These are phyloP conservation scores for Colistium nudipinnis DNA, from an alignment of 2,113 vertebrate genomes.

Conservation along the genomic window DNA sequence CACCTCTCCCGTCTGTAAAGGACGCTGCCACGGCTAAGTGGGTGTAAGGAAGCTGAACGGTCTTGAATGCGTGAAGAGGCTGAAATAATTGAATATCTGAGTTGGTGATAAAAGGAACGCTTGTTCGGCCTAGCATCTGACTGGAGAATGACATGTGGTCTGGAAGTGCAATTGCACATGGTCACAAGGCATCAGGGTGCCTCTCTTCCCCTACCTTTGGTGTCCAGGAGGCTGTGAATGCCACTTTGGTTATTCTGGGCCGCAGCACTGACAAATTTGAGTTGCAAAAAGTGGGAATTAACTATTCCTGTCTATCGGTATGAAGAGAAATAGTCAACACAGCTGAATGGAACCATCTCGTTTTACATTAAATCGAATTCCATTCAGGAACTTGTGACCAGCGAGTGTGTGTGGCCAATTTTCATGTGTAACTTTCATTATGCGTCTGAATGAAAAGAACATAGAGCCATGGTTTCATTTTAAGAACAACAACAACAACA, in stretches of 20 bases:
- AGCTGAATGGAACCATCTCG: background rate
- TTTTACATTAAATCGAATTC: background rate
- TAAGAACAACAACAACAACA: slow-evolving; percentile 18
- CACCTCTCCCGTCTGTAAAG: slow-evolving; percentile 31
- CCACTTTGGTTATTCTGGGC: slow-evolving; percentile 20
- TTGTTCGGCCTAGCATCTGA: slow-evolving; percentile 77
- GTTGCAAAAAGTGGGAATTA: background rate
- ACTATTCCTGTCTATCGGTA: background rate
- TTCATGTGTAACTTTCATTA: background rate
- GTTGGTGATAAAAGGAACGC: slow-evolving; percentile 67
- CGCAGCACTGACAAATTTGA: background rate
- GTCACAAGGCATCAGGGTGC: slow-evolving; percentile 60
- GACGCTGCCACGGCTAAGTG: slow-evolving; percentile 46
- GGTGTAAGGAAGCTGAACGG: slow-evolving; percentile 37
- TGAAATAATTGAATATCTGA: slow-evolving; percentile 68
- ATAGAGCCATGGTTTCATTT: slow-evolving; percentile 1
- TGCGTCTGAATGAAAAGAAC: slow-evolving; percentile 3
- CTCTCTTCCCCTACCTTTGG: slow-evolving; percentile 21
- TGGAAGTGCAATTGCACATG: slow-evolving; percentile 39
- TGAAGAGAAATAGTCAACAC: background rate
- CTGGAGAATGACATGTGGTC: slow-evolving; percentile 71
- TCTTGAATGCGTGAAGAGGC: slow-evolving; percentile 55
- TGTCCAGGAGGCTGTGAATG: slow-evolving; percentile 17
- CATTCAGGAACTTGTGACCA: background rate
- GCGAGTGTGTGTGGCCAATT: background rate